Evolutionary conservation across 2,797 vertebrate genomes (phyloP).

Genomic region (Amphiprion clarkii): DNA sequence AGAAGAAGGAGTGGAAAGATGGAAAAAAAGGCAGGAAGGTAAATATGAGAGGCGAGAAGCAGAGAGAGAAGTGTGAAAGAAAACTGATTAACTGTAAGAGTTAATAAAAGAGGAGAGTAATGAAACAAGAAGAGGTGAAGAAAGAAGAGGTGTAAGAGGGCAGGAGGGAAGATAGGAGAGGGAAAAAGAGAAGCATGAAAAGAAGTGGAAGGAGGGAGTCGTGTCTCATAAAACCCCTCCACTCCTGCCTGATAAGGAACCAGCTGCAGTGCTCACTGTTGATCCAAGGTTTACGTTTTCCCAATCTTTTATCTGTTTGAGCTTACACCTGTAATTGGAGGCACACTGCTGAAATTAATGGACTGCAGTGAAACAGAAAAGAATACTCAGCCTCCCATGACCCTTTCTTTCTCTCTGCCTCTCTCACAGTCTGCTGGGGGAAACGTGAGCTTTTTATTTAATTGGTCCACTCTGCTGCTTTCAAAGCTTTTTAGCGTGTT

Average conservation of each 20-base stretch:
- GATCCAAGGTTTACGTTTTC: not conserved
- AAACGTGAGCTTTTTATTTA: conserved; percentile 50
- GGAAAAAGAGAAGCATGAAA: not conserved
- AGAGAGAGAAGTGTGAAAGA: not conserved
- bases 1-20: too few species aligned
- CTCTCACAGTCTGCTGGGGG: not conserved
- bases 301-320: not conserved
- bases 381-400: not conserved
- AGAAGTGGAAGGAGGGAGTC: not conserved
- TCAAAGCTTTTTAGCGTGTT: conserved; percentile 43
- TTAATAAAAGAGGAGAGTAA: not conserved
- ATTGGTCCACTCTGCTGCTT: conserved; percentile 44
- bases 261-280: too few species aligned
- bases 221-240: not conserved
- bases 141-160: not conserved
- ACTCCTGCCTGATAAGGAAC: not conserved
- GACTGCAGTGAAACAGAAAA: not conserved
- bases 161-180: not conserved
- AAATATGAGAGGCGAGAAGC: too few species aligned
- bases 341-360: not conserved
- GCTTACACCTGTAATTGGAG: conserved; percentile 8
- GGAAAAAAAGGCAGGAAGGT: too few species aligned
- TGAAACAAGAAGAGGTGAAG: not conserved
- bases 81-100: not conserved
- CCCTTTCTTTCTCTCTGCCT: conserved; percentile 10